Evolutionary conservation across 2,888 invertebrate genomes (phyloP).

Genomic region (Drosophila anomalata): DNA sequence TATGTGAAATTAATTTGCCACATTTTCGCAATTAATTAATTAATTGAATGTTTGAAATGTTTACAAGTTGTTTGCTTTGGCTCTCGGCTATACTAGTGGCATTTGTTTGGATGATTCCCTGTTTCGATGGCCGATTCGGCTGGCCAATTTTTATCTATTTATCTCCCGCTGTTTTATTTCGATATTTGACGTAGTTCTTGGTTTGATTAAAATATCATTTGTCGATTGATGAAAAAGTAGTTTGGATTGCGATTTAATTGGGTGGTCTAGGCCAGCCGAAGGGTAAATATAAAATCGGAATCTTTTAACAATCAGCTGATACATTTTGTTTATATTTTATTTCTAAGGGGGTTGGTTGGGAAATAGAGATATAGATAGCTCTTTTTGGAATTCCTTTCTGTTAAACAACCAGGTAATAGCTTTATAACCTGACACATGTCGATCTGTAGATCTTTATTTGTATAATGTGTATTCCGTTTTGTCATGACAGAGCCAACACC

Average conservation of each 20-base stretch:
- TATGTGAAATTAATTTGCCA: slow-evolving; percentile 75
- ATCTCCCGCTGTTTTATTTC: slow-evolving; percentile 76
- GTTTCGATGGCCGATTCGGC: slow-evolving; percentile 33
- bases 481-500: slow-evolving; percentile 25
- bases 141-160: slow-evolving; percentile 76
- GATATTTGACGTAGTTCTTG: slow-evolving; percentile 74
- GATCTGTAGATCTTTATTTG: slow-evolving; percentile 20
- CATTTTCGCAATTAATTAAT: slow-evolving; percentile 75
- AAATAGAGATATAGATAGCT: neutral
- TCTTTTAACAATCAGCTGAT: neutral
- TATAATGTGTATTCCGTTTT: slow-evolving; percentile 16
- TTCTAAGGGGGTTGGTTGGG: neutral
- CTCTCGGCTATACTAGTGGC: slow-evolving; percentile 13
- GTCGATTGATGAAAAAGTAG: slow-evolving; percentile 37
- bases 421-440: slow-evolving; percentile 31
- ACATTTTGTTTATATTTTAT: neutral
- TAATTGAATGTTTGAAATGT: slow-evolving; percentile 70
- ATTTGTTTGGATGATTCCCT: slow-evolving; percentile 1
- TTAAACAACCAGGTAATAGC: neutral
- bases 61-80: slow-evolving; percentile 62
- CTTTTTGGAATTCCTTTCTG: neutral
- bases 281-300: neutral
- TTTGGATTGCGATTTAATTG: slow-evolving; percentile 21
- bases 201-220: slow-evolving; percentile 72
- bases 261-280: slow-evolving; percentile 2